phyloP scores from a whole-genome alignment of 2,797 vertebrate species.

The Alectoris magna region DNA sequence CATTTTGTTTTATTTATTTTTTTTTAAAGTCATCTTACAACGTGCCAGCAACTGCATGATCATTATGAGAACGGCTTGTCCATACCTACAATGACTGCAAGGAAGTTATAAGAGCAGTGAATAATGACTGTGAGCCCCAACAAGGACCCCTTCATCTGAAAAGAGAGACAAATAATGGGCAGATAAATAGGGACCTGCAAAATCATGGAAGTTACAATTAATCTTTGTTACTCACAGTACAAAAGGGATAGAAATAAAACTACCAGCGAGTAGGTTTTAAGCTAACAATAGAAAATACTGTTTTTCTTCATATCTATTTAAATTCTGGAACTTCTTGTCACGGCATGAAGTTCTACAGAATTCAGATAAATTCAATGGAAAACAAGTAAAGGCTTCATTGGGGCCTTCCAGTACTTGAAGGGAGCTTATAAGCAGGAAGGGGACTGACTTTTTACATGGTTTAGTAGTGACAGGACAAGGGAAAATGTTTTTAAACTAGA shows the following conservation, averaged over 20 bases:
- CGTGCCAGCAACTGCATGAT: neutral
- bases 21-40: neutral
- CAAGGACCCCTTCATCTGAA: neutral
- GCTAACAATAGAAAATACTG: conserved; percentile 52
- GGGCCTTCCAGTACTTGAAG: no score
- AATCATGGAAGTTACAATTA: conserved; percentile 38
- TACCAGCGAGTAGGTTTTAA: conserved; percentile 16
- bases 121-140: neutral
- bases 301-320: conserved; percentile 44
- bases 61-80: neutral
- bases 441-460: no score
- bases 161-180: neutral
- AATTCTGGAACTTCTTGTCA: conserved; percentile 38
- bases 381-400: neutral
- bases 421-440: no score
- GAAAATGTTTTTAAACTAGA: no score
- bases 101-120: neutral
- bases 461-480: no score
- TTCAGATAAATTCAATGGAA: neutral
- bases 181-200: conserved; percentile 15
- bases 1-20: neutral
- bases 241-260: conserved; percentile 17
- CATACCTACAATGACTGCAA: neutral
- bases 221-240: conserved; percentile 36
- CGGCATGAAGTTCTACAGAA: neutral